phyloP scores from a whole-genome alignment of 1,140 invertebrate species.

The Gryon sp. region DNA sequence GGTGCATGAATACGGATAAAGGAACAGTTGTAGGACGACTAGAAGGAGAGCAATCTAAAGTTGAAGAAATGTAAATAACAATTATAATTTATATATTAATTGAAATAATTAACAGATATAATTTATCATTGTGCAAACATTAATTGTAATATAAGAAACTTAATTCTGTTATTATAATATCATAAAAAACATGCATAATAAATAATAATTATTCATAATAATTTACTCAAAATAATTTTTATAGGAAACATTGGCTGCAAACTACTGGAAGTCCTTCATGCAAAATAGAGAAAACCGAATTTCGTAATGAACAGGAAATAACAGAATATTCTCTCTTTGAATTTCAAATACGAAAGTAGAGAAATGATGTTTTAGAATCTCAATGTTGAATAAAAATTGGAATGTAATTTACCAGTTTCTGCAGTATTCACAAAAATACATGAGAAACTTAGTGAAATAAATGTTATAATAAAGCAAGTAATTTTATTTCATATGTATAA shows the following conservation, averaged over 20 bases:
- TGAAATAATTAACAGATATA: no score
- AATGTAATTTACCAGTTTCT: not conserved
- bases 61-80: constrained; percentile 83
- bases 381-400: not conserved
- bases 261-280: constrained; percentile 84
- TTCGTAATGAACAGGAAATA: constrained; percentile 82
- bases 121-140: no score
- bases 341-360: constrained; percentile 64
- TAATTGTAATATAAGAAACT: no score
- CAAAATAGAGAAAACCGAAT: constrained; percentile 84
- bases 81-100: not conserved
- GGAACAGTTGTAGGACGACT: constrained; percentile 87
- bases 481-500: no score
- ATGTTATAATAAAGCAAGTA: no score
- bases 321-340: constrained; percentile 33
- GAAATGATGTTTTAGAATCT: not conserved
- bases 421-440: no score
- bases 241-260: constrained; percentile 86
- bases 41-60: constrained; percentile 83
- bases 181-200: no score
- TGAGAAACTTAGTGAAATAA: no score
- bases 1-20: constrained; percentile 86
- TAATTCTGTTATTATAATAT: no score
- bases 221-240: constrained; percentile 59
- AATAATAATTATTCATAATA: not conserved